phyloP scores from a whole-genome alignment of 2,113 vertebrate species.

The Ardeotis arabs region DNA sequence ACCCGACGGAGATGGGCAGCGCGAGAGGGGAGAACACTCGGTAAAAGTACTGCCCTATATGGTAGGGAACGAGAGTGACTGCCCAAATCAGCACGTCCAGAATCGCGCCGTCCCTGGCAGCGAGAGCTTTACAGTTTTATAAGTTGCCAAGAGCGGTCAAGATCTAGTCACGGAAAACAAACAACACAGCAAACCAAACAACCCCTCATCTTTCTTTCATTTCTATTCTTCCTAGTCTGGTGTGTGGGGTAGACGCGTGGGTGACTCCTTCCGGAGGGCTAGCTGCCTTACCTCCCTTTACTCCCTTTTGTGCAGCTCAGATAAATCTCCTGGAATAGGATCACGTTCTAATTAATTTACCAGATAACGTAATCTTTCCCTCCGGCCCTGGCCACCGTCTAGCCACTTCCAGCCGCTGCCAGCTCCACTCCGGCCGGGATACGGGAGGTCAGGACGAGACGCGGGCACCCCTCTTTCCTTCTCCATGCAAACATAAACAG shows the following conservation, averaged over 20 bases:
- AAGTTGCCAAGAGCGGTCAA: constrained; percentile 1
- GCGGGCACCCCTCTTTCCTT: not conserved
- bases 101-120: not conserved
- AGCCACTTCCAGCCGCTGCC: not conserved
- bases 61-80: not conserved
- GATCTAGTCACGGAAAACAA: not conserved
- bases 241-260: not conserved
- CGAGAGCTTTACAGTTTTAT: not conserved
- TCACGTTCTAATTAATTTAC: not conserved
- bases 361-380: not conserved
- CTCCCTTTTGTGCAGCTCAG: not conserved
- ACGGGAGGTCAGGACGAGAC: not conserved
- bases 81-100: not conserved
- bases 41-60: constrained; percentile 27
- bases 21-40: not conserved
- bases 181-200: too few species aligned
- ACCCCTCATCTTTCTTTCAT: not conserved
- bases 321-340: not conserved
- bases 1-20: not conserved
- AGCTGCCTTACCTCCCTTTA: not conserved
- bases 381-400: not conserved
- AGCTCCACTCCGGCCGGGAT: too few species aligned
- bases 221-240: not conserved
- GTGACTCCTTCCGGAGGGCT: not conserved
- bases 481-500: not conserved